Conservation (phyloP, 2,888 invertebrate species). For the Acanthosepion lycidas region DNA sequence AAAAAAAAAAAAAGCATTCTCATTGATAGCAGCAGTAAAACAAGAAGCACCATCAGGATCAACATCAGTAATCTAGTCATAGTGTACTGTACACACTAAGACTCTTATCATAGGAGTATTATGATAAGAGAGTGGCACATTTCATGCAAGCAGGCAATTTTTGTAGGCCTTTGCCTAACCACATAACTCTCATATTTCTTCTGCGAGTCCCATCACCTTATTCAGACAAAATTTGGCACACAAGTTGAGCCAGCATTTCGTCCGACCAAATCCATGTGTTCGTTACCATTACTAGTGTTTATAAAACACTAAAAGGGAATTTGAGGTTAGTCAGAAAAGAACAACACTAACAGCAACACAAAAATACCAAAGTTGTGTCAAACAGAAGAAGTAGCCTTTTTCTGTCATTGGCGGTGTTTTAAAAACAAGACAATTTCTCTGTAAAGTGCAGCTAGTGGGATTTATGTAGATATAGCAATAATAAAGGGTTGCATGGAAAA, state of each 20-base stretch:
- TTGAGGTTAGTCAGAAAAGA: no score
- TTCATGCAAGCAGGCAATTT: slow-evolving; percentile 20
- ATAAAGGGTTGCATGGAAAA: no score
- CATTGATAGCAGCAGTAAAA: background rate
- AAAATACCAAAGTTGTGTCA: background rate
- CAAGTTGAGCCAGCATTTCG: background rate
- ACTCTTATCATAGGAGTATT: no score
- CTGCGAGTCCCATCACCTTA: slow-evolving; percentile 45
- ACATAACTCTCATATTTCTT: slow-evolving; percentile 49
- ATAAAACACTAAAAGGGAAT: background rate
- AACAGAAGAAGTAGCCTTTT: background rate
- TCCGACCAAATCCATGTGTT: background rate
- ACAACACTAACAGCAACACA: no score
- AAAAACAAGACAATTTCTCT: no score
- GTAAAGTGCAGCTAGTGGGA: no score
- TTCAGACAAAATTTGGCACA: slow-evolving; percentile 43
- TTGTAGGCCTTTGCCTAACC: slow-evolving; percentile 24
- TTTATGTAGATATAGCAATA: no score
- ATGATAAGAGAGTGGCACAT: background rate
- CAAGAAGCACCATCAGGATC: background rate
- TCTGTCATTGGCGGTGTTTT: background rate
- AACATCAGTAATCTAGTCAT: background rate
- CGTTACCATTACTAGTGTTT: background rate
- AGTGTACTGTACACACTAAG: background rate
- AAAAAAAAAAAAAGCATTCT: background rate